Conservation (phyloP, 2,888 invertebrate genomes). For the Tillus elongatus region DNA sequence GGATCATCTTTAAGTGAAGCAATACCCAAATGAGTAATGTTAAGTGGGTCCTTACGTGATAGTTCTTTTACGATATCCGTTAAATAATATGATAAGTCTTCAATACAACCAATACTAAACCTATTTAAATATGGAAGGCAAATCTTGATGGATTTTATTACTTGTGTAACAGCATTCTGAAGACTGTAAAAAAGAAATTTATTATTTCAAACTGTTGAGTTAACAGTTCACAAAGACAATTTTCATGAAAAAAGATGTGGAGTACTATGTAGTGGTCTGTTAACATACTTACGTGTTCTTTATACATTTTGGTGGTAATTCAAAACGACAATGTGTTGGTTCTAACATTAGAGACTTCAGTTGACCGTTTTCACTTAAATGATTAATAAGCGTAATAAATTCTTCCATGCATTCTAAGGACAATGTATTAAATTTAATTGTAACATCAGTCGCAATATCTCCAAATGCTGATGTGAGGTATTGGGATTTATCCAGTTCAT, state of each 20-base stretch:
- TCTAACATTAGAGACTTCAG: slow-evolving; percentile 36
- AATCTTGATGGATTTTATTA: slow-evolving; percentile 26
- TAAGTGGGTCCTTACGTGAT: slow-evolving; percentile 42
- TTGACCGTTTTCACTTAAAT: slow-evolving; percentile 36
- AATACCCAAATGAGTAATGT: slow-evolving; percentile 54
- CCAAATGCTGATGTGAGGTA: slow-evolving; percentile 35
- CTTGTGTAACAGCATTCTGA: too few relatives aligned
- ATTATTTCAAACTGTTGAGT: background rate
- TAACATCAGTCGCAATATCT: slow-evolving; percentile 34
- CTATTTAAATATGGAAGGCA: slow-evolving; percentile 32
- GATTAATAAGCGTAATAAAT: slow-evolving; percentile 35
- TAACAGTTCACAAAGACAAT: too few relatives aligned
- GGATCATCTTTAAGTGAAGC: slow-evolving; percentile 68
- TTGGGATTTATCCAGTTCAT: slow-evolving; percentile 31
- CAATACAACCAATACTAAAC: slow-evolving; percentile 39
- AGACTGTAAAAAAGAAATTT: background rate
- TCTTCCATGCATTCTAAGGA: slow-evolving; percentile 35
- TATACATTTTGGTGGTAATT: slow-evolving; percentile 21
- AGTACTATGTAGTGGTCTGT: too few relatives aligned
- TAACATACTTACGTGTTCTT: slow-evolving; percentile 17
- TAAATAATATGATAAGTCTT: slow-evolving; percentile 35
- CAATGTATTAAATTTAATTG: slow-evolving; percentile 35
- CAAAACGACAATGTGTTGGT: slow-evolving; percentile 39
- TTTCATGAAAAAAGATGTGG: too few relatives aligned
- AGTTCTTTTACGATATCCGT: slow-evolving; percentile 32